Conservation (phyloP, 2,888 invertebrate species). For the Eupithecia abbreviata region DNA sequence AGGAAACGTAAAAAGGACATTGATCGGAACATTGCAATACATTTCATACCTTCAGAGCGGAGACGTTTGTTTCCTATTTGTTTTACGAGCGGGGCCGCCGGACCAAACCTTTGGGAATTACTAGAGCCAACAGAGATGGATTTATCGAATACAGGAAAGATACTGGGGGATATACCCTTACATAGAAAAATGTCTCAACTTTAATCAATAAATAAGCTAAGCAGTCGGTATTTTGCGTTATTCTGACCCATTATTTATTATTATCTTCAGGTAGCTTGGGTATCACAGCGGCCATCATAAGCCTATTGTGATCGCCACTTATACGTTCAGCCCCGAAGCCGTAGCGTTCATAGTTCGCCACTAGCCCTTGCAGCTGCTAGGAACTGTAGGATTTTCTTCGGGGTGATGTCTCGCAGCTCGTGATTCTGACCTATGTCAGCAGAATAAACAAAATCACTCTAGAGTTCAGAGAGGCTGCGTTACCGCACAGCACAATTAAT, state of each 20-base stretch:
- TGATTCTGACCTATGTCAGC: not conserved
- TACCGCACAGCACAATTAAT: not conserved
- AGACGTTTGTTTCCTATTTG: constrained; percentile 51
- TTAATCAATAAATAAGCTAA: no score
- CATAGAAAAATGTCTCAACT: no score
- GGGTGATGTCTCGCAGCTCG: not conserved
- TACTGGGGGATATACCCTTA: not conserved
- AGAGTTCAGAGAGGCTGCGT: not conserved
- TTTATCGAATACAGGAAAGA: not conserved
- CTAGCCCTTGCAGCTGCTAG: no score
- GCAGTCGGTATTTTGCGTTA: not conserved
- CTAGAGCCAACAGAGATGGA: constrained; percentile 8
- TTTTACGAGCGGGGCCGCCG: constrained; percentile 51
- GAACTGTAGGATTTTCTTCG: no score
- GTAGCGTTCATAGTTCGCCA: no score
- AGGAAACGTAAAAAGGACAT: constrained; percentile 24
- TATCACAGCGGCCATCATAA: no score
- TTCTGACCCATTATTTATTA: no score
- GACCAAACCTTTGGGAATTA: constrained; percentile 44
- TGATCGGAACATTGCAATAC: constrained; percentile 38
- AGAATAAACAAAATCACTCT: not conserved
- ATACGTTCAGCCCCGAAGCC: no score
- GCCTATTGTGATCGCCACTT: no score
- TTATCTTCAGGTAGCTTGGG: no score
- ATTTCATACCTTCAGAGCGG: constrained; percentile 41